Base-by-base conservation (phyloP, 2,888 invertebrate species). In the Gordius sp. region DNA sequence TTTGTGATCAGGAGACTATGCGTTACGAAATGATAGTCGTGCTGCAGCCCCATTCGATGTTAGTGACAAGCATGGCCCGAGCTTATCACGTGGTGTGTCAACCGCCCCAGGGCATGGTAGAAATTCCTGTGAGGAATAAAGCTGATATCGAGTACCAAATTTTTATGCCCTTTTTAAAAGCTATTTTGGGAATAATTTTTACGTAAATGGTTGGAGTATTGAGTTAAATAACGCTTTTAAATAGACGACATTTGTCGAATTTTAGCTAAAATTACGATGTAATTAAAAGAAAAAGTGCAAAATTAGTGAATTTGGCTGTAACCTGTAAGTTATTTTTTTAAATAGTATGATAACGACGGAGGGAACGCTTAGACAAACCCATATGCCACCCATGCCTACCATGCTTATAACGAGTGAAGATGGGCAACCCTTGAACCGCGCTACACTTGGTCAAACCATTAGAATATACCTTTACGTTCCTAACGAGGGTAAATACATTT, bases 321-420 rank as follows among this genome's bases (percentile, higher is more conserved):
- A n/a, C n/a, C n/a, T n/a, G n/a, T n/a, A n/a, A n/a, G n/a, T n/a
- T n/a, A n/a, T n/a, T n/a, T n/a, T n/a, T n/a, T n/a, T n/a, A n/a
- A 20, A 47, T 47, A 47, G 47, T 20, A 47, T 47, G 47, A 47
- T 47, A 47, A 47, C 47, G 20, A 47, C 47, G 23, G 47, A 47
- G 23, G 20, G 47, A 8, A 47, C 47, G 16, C 20, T 47, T 13
- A 47, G 47, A 20, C 47, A 47, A 20, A 47, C 47, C 4, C 47
- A 47, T 20, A 47, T 47, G 8, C 47, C 47, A 47, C 47, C 47
- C 4, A 47, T 20, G 20, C 47, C 47, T 20, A n/a, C 47, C 16
- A 47, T 47, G 47, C 8, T 47, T n/a, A 18, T 47, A 13, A 47
- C 47, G 20, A 23, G 20, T 47, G 47, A 47, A 47, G 20, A 47